Base-by-base conservation (phyloP, 2,113 vertebrate species). In the Helogale parvula region DNA sequence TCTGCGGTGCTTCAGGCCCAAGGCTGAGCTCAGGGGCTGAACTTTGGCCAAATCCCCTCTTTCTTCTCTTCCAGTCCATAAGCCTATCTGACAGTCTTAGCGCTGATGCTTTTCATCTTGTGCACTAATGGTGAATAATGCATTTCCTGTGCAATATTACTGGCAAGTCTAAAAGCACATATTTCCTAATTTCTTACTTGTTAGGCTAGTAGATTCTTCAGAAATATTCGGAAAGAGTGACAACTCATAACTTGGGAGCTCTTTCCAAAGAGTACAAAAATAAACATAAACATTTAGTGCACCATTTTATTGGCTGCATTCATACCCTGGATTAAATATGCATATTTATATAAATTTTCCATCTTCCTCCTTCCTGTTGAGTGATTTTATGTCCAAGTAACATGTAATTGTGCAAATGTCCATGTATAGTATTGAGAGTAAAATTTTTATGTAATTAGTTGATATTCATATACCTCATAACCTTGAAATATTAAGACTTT, bases 381-480 rank as follows among this genome's bases (percentile, higher is more conserved):
- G 60, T 88, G 38, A 72, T 72, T 93, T 91, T 94, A 69, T 72
- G 27, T 72, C 54, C n/a, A 60, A 79, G 23, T 47, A 47, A 38
- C 35, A 60, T 52, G 38, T 77, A 71, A 94, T 41, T 86, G 31
- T 85, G 19, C 19, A 88, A 66, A 1, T 81, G 14, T 91, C 74
- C 16, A 38, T 79, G 57, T 82, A 52, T 93, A 83, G 80, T 54
- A 45, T 19, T 38, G 23, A 65, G 14, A 72, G 27, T 96, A 83
- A 66, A 88, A 52, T 3, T 88, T 69, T 77, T 82, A 71, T 71
- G 81, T 88, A 74, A 68, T 91, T 85, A 81, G 81, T 81, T 97
- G 4, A 71, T 85, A 66, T 79, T 79, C 16, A 81, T 68, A 52
- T 79, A 50, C 9, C 5, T 23, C 29, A 66, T 31, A 77, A 76